A percentile compares a stretch with the other conserved stretches of the same genome.
These are phyloP conservation scores for Catagonus wagneri DNA, from an alignment of 2,113 vertebrate genomes.

Conservation along the genomic window DNA sequence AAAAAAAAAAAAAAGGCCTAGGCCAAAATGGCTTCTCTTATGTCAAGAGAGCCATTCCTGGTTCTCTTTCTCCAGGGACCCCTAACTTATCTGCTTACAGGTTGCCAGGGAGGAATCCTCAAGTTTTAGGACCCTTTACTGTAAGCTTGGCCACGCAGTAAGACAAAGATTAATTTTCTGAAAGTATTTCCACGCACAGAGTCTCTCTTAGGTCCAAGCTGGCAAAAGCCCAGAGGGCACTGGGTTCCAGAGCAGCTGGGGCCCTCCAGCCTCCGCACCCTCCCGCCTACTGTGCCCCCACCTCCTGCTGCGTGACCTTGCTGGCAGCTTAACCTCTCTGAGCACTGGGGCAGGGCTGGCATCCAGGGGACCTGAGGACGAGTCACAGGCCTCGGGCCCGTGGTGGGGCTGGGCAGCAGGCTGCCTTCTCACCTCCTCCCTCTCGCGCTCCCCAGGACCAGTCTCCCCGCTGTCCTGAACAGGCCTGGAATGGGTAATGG, in stretches of 20 bases:
- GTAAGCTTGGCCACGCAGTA: not conserved
- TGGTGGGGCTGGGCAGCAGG: not conserved
- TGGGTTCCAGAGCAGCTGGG: not conserved
- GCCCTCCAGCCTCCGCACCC: not conserved
- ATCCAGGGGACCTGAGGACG: not conserved
- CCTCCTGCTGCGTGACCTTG: not conserved
- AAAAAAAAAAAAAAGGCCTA: not conserved
- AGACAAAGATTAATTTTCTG: not conserved
- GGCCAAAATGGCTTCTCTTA: not conserved
- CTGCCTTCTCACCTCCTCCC: not conserved
- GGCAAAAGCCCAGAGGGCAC: not conserved
- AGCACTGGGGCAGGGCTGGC: not conserved
- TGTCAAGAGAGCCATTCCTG: not conserved
- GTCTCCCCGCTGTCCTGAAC: constrained; percentile 79
- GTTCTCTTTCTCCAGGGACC: not conserved
- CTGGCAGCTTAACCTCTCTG: not conserved
- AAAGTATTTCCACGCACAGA: not conserved
- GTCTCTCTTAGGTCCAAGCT: not conserved
- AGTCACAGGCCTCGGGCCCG: not conserved
- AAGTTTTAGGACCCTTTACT: not conserved
- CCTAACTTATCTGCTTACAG: not conserved
- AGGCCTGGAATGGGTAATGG: constrained; percentile 94
- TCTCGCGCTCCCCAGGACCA: constrained; percentile 77
- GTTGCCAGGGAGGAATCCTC: not conserved
- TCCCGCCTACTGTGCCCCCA: not conserved